Evolutionary conservation across 1,140 invertebrate species (phyloP).

Genomic region (Rhynchophorus ferrugineus): DNA sequence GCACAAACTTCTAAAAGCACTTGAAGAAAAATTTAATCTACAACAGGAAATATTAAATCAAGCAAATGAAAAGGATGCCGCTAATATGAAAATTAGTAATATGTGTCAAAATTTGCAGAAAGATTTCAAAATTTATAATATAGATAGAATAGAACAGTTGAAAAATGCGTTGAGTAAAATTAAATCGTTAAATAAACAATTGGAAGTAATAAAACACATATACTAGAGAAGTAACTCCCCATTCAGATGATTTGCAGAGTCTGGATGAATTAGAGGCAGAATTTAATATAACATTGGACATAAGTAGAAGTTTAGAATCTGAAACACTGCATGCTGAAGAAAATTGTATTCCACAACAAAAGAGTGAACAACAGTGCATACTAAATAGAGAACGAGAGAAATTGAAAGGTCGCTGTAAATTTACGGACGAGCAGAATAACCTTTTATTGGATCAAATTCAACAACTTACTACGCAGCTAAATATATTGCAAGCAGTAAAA

Average conservation of each 20-base stretch:
- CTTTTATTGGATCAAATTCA: conserved; percentile 77
- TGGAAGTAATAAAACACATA: conserved; percentile 74
- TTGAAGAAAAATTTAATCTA: too few species aligned
- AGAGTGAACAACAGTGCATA: conserved; percentile 55
- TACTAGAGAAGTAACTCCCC: conserved; percentile 75
- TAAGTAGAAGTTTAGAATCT: conserved; percentile 51
- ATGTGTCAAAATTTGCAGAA: too few species aligned
- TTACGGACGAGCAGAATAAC: conserved; percentile 69
- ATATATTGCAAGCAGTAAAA: conserved; percentile 60
- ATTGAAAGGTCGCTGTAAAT: conserved; percentile 55
- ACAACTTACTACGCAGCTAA: conserved; percentile 67
- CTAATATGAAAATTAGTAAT: too few species aligned
- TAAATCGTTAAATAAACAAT: conserved; percentile 42
- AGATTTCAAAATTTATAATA: too few species aligned
- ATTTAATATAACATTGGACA: conserved; percentile 38
- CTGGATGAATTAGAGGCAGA: conserved; percentile 66
- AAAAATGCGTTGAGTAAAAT: conserved; percentile 53
- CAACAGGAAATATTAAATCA: too few species aligned
- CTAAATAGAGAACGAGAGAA: conserved; percentile 59
- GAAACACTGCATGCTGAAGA: conserved; percentile 51
- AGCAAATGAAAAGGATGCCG: too few species aligned
- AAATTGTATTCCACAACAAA: conserved; percentile 51
- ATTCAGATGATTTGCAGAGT: conserved; percentile 70
- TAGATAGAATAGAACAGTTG: too few species aligned
- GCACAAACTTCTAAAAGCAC: too few species aligned